Conservation (phyloP, 2,888 invertebrate species). For the Invenusta paracnida region DNA sequence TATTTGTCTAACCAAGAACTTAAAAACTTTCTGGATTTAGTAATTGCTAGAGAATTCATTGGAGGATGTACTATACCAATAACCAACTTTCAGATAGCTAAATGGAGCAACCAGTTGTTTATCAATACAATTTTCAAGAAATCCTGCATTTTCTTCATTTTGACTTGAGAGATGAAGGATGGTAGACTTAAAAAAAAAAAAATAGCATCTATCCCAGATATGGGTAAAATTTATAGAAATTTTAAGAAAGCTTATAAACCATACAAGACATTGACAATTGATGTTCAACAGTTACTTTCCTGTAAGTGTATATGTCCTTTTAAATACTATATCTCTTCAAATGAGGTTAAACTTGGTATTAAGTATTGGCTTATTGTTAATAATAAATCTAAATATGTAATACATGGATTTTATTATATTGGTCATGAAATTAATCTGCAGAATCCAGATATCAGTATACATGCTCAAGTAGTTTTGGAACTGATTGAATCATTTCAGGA, state of each 20-base stretch:
- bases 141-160: constrained; percentile 34
- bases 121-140: constrained; percentile 26
- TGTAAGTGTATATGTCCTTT: constrained; percentile 29
- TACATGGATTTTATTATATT: constrained; percentile 24
- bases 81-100: not conserved
- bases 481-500: constrained; percentile 4
- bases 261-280: constrained; percentile 32
- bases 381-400: constrained; percentile 21
- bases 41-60: constrained; percentile 1
- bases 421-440: constrained; percentile 11
- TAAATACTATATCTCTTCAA: constrained; percentile 30
- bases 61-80: constrained; percentile 11
- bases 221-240: constrained; percentile 33
- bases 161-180: constrained; percentile 33
- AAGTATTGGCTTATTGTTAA: constrained; percentile 27
- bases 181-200: not conserved
- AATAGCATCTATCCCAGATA: constrained; percentile 25
- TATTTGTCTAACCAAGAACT: constrained; percentile 21
- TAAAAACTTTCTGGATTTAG: not conserved
- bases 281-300: constrained; percentile 35
- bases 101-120: constrained; percentile 8
- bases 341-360: constrained; percentile 32
- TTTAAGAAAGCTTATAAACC: constrained; percentile 30
- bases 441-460: constrained; percentile 11
- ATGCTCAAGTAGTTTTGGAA: not conserved